Base-by-base conservation (phyloP, 2,888 invertebrate species). In the Phanerotoma sp. region DNA sequence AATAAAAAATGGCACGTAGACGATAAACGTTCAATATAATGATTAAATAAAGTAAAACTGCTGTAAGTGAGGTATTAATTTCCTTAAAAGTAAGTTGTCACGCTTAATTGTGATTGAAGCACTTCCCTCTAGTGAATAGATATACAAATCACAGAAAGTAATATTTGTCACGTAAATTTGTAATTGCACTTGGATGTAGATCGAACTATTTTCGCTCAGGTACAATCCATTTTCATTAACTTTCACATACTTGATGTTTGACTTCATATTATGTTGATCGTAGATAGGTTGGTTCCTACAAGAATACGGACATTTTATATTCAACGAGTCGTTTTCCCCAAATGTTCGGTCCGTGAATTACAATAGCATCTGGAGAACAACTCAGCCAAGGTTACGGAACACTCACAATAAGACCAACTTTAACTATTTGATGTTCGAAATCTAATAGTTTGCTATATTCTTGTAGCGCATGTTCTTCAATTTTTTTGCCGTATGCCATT, bases 261-360 rank as follows among this genome's bases (percentile, higher is more conserved):
- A 28, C 30, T 50, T 45, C 11, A 21, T 5, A 21, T 20, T 20
- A 13, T 54, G 28, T 16, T 22, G 25, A 44, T 57, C 51, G 28
- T 21, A 58, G 11, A 56, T 20, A 11, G 57, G 57, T 46, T 35
- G 50, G 28, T 58, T 54, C 22, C 35, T 33, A 25, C 55, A 62
- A 21, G 50, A 56, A 40, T 46, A 54, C 9, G 62, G 61, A 49
- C 62, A 64, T 49, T 61, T 61, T 20, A 64, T 61, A n/a, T 48
- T 62, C 62, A n/a, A 62, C 32, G n/a, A 62, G 15, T 40, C 35
- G 52, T 51, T 64, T 64, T 30, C 61, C 45, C 56, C 58, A 64
- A 55, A 58, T 55, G 48, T 59, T 54, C 33, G 37, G 10, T 13
- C 62, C 63, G 20, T 56, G 55, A 5, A 47, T 35, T 10, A 58